phyloP scores from a whole-genome alignment of 53 echinoderm and acorn worm genomes.

The Echinometra lucunter region DNA sequence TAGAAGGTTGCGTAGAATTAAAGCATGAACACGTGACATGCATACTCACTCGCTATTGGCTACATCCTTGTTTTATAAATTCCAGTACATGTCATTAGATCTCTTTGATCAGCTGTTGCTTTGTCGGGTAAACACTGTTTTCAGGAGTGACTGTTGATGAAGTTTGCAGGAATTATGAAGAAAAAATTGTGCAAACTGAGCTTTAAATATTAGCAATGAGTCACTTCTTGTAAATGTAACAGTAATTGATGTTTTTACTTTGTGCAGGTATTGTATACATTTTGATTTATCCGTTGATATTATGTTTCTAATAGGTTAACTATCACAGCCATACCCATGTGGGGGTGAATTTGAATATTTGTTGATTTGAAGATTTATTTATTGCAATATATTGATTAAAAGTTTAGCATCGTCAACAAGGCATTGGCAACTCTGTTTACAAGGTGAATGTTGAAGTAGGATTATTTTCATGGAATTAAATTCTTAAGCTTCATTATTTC shows the following conservation, averaged over 20 bases:
- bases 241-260: too few relatives aligned
- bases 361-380: background rate
- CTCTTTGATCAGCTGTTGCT: too few relatives aligned
- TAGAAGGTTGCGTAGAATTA: too few relatives aligned
- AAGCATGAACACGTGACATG: too few relatives aligned
- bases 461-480: background rate
- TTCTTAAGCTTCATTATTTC: background rate
- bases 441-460: background rate
- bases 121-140: too few relatives aligned
- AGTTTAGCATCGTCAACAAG: background rate
- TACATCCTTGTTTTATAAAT: too few relatives aligned
- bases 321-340: background rate
- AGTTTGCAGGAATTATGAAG: too few relatives aligned
- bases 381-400: conserved; percentile 4
- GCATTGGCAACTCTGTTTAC: conserved; percentile 1
- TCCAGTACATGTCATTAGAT: too few relatives aligned
- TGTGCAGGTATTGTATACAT: too few relatives aligned
- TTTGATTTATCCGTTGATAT: too few relatives aligned
- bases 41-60: too few relatives aligned
- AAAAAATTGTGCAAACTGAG: background rate
- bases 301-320: background rate
- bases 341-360: background rate
- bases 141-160: too few relatives aligned
- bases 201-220: background rate
- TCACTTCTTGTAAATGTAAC: background rate